phyloP scores from a whole-genome alignment of 2,113 vertebrate species.

The Narcine bancroftii region DNA sequence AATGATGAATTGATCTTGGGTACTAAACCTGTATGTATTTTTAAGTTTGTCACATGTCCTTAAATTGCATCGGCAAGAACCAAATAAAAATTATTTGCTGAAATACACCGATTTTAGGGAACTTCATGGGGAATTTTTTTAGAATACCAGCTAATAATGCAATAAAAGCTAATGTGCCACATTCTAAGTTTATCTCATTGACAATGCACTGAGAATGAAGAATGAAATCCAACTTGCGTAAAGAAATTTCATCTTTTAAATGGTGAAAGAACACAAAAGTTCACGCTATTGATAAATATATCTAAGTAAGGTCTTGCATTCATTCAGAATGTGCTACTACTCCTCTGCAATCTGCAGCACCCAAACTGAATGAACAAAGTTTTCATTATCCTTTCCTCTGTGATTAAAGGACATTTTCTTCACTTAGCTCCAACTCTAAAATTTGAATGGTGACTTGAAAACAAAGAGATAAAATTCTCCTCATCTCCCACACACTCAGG shows the following conservation, averaged over 20 bases:
- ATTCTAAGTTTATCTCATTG: background rate
- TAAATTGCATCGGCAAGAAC: background rate
- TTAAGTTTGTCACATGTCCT: background rate
- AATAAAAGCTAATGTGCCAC: background rate
- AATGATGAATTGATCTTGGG: background rate
- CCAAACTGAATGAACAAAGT: background rate
- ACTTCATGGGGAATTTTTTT: background rate
- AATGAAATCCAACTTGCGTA: background rate
- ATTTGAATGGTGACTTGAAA: background rate
- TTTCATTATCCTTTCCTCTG: background rate
- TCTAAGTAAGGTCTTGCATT: background rate
- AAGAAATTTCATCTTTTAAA: background rate
- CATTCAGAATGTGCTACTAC: background rate
- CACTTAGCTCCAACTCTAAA: background rate
- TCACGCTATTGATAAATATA: background rate
- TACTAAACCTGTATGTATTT: background rate
- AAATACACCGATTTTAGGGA: background rate
- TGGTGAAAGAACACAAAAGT: background rate
- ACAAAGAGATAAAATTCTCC: background rate
- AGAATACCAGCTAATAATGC: background rate
- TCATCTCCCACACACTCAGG: background rate
- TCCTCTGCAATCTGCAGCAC: background rate
- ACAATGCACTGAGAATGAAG: background rate
- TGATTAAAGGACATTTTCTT: background rate
- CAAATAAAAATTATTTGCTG: background rate